Evolutionary conservation across 1,140 invertebrate genomes (phyloP).

Genomic region (Leguminivora glycinivorella): DNA sequence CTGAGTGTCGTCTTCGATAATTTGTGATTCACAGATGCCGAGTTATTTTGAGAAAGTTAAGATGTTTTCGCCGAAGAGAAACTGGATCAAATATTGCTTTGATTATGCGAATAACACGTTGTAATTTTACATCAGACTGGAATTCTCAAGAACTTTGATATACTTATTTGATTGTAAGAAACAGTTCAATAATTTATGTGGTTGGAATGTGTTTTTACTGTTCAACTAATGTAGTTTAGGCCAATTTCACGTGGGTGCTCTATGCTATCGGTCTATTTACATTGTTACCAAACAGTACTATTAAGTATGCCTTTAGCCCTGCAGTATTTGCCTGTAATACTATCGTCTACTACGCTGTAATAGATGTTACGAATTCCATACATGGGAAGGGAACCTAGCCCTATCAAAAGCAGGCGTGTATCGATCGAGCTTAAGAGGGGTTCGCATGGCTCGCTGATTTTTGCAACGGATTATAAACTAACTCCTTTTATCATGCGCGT

Average conservation of each 20-base stretch:
- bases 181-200: too few relatives aligned
- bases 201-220: too few relatives aligned
- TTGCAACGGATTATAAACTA: background rate
- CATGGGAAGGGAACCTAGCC: background rate
- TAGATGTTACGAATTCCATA: background rate
- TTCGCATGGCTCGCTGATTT: conserved; percentile 1
- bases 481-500: background rate
- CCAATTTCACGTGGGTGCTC: too few relatives aligned
- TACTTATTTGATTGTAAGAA: background rate
- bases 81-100: conserved; percentile 1
- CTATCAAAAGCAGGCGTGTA: background rate
- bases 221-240: too few relatives aligned
- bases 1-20: background rate
- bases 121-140: background rate
- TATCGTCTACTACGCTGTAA: too few relatives aligned
- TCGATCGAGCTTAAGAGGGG: background rate
- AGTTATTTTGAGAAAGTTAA: conserved; percentile 18
- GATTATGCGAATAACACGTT: background rate
- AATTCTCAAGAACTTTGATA: background rate
- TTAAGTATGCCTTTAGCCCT: too few relatives aligned
- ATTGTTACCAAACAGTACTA: too few relatives aligned
- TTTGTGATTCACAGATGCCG: conserved; percentile 12
- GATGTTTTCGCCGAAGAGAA: background rate
- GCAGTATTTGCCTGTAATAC: too few relatives aligned
- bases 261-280: too few relatives aligned